phyloP scores from a whole-genome alignment of 2,888 invertebrate genomes.

The Pilophorus perplexus region DNA sequence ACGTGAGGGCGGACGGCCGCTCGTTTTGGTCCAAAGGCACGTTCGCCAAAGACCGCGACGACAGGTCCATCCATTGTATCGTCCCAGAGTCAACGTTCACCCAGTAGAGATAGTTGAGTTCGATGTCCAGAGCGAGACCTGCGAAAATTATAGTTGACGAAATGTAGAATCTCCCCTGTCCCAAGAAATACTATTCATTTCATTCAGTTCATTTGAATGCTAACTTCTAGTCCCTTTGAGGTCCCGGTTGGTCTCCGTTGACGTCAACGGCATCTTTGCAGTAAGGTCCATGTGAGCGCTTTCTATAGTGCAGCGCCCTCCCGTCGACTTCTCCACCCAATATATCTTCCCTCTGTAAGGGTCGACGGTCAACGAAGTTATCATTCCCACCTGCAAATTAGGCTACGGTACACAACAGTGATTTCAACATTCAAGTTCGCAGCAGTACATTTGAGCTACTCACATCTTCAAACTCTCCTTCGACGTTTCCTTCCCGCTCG shows the following conservation, averaged over 20 bases:
- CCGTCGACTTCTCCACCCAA: conserved; percentile 57
- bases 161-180: neutral
- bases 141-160: conserved; percentile 48
- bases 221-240: conserved; percentile 46
- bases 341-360: conserved; percentile 61
- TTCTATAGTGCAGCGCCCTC: neutral
- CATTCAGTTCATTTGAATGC: neutral
- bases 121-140: conserved; percentile 64
- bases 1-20: conserved; percentile 64
- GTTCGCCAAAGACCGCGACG: conserved; percentile 4
- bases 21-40: conserved; percentile 42
- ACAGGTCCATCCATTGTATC: conserved; percentile 62
- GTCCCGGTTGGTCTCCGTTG: conserved; percentile 48
- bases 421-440: neutral
- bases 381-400: conserved; percentile 51
- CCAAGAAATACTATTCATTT: conserved; percentile 1
- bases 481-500: neutral
- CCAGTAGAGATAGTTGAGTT: conserved; percentile 68
- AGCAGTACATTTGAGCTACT: too few species aligned
- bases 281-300: conserved; percentile 23
- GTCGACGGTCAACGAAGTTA: conserved; percentile 68
- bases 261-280: conserved; percentile 41
- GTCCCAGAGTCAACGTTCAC: conserved; percentile 59
- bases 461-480: conserved; percentile 18
- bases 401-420: too few species aligned